Percentiles rank a stretch among this genome's conserved stretches.
phyloP scores from a whole-genome alignment of 1,140 invertebrate genomes.

The Branchinecta lynchi region DNA sequence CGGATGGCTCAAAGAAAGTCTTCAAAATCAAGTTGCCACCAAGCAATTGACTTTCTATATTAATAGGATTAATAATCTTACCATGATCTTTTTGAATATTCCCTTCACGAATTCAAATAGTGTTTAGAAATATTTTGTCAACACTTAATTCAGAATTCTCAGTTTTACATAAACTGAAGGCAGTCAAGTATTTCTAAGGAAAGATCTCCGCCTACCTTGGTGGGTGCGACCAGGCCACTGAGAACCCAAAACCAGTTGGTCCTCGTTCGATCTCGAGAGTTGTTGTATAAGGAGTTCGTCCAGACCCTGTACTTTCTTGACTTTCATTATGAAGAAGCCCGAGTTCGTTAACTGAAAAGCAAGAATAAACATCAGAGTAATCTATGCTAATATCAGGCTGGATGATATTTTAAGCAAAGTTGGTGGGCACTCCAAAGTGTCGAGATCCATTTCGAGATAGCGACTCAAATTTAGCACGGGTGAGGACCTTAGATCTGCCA shows the following conservation, averaged over 20 bases:
- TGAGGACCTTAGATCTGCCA: too few relatives aligned
- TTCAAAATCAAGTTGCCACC: too few relatives aligned
- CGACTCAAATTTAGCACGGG: too few relatives aligned
- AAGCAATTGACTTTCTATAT: too few relatives aligned
- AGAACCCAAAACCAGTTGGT: conserved; percentile 57
- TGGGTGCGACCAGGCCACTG: conserved; percentile 77
- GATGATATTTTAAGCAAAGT: background rate
- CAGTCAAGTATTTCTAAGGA: background rate
- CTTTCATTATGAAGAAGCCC: background rate
- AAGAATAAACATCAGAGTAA: too few relatives aligned
- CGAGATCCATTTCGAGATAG: conserved; percentile 10
- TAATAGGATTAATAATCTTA: too few relatives aligned
- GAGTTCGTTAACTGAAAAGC: background rate
- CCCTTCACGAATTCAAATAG: too few relatives aligned
- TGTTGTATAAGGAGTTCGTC: conserved; percentile 65
- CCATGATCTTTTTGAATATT: too few relatives aligned
- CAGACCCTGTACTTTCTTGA: conserved; percentile 25
- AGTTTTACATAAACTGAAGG: background rate
- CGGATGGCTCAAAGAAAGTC: too few relatives aligned
- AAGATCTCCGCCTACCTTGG: conserved; percentile 34
- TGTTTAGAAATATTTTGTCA: too few relatives aligned
- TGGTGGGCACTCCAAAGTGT: background rate
- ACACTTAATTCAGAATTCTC: too few relatives aligned
- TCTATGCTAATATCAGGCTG: background rate
- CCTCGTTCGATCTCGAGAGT: conserved; percentile 43